Conservation (phyloP, 2,888 invertebrate genomes). For the Drepana falcataria region DNA sequence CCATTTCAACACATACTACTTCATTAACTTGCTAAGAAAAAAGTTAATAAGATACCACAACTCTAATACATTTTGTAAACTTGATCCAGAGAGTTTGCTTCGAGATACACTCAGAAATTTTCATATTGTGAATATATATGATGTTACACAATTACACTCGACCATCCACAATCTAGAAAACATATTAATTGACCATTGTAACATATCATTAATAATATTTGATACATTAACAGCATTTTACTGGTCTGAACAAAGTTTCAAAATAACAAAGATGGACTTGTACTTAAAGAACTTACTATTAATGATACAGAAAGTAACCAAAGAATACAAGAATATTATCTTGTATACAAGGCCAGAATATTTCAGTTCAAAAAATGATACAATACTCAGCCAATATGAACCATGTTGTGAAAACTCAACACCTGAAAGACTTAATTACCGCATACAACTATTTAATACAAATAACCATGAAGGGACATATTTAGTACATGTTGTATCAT, state of each 20-base stretch:
- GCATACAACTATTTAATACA: constrained; percentile 40
- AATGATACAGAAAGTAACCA: constrained; percentile 61
- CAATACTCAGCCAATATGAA: constrained; percentile 31
- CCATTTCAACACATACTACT: constrained; percentile 43
- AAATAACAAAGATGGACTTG: constrained; percentile 67
- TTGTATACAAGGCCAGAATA: constrained; percentile 76
- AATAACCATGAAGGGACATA: constrained; percentile 9
- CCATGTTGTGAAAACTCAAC: constrained; percentile 30
- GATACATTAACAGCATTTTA: constrained; percentile 72
- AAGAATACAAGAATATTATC: constrained; percentile 67
- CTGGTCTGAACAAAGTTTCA: constrained; percentile 70
- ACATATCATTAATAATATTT: constrained; percentile 59
- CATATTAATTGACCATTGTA: constrained; percentile 46
- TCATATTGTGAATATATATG: constrained; percentile 53
- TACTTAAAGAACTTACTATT: constrained; percentile 65
- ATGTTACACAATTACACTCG: constrained; percentile 57
- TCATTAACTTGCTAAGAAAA: constrained; percentile 29
- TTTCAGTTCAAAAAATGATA: constrained; percentile 61
- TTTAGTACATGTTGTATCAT: constrained; percentile 20
- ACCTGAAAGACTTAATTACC: constrained; percentile 50
- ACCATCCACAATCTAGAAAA: constrained; percentile 65
- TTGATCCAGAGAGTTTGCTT: constrained; percentile 22
- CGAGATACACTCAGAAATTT: constrained; percentile 38
- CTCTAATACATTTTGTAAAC: constrained; percentile 2
- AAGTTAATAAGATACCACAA: constrained; percentile 16